phyloP scores from a whole-genome alignment of 2,888 invertebrate species.

The Notodonta dromedarius region DNA sequence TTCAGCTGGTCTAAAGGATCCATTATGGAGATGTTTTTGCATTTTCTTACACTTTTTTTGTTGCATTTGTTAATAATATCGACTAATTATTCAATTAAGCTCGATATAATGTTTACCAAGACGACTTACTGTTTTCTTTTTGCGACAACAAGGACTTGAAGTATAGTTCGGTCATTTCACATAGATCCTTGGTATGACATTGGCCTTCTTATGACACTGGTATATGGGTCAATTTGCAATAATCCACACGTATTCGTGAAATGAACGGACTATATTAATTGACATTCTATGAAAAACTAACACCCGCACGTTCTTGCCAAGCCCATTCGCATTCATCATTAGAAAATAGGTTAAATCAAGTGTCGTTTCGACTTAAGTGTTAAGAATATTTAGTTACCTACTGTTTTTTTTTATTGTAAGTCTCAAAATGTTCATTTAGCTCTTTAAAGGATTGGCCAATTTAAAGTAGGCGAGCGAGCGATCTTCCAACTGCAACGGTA shows the following conservation, averaged over 20 bases:
- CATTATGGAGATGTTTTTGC: neutral
- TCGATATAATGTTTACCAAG: neutral
- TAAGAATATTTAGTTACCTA: slow-evolving; percentile 35
- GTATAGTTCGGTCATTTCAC: too few species aligned
- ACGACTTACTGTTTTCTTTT: neutral
- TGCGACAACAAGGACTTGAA: too few species aligned
- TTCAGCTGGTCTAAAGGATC: neutral
- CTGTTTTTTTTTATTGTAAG: slow-evolving; percentile 35
- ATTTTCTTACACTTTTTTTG: neutral
- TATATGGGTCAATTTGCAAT: too few species aligned
- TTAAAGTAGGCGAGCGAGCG: neutral
- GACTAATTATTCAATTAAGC: too few species aligned
- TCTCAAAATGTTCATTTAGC: slow-evolving; percentile 24
- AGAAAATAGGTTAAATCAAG: slow-evolving; percentile 23
- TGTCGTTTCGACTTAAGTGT: slow-evolving; percentile 15
- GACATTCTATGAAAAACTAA: neutral
- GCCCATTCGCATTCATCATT: slow-evolving; percentile 25
- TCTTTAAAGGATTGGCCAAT: slow-evolving; percentile 8
- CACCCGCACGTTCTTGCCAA: neutral
- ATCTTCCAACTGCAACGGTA: neutral
- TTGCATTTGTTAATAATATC: too few species aligned
- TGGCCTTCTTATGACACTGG: too few species aligned
- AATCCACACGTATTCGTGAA: too few species aligned
- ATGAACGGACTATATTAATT: neutral
- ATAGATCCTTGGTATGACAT: too few species aligned